Evolutionary conservation across 1,140 invertebrate genomes (phyloP).

Genomic region (Conus ventricosus): DNA sequence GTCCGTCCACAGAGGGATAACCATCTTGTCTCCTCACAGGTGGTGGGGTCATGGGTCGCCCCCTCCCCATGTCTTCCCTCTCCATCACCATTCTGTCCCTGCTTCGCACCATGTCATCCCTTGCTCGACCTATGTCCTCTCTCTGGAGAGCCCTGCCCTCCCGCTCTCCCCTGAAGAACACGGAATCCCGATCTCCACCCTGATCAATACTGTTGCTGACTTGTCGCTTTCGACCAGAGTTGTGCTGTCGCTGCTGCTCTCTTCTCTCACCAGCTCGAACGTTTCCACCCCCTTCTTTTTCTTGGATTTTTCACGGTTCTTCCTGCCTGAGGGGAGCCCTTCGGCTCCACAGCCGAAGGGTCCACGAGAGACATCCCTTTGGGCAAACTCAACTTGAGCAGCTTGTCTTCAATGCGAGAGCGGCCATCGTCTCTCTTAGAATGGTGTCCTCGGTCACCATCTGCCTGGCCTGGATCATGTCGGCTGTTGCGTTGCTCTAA

Average conservation of each 20-base stretch:
- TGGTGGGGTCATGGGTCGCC: background rate
- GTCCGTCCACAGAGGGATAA: conserved; percentile 2
- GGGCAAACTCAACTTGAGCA: conserved; percentile 26
- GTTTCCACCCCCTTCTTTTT: background rate
- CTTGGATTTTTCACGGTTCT: background rate
- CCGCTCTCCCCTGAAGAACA: background rate
- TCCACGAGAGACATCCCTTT: conserved; percentile 16
- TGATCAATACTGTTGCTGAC: background rate
- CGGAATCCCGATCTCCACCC: background rate
- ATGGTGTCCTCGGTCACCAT: background rate
- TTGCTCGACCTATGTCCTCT: background rate
- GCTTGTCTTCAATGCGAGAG: conserved; percentile 33
- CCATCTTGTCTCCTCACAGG: background rate
- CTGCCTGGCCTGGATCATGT: background rate
- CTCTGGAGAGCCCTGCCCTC: background rate
- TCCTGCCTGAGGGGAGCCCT: background rate
- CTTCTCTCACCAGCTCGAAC: background rate
- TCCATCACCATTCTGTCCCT: background rate
- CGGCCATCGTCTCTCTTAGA: background rate
- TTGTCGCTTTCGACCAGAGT: background rate
- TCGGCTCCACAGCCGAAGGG: background rate
- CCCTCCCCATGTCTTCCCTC: background rate
- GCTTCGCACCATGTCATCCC: background rate
- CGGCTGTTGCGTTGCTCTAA: background rate
- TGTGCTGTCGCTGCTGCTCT: background rate